A percentile compares a stretch with the other conserved stretches of the same genome.
phyloP scores from a whole-genome alignment of 2,888 invertebrate species.

The Drosophila setosimentum region DNA sequence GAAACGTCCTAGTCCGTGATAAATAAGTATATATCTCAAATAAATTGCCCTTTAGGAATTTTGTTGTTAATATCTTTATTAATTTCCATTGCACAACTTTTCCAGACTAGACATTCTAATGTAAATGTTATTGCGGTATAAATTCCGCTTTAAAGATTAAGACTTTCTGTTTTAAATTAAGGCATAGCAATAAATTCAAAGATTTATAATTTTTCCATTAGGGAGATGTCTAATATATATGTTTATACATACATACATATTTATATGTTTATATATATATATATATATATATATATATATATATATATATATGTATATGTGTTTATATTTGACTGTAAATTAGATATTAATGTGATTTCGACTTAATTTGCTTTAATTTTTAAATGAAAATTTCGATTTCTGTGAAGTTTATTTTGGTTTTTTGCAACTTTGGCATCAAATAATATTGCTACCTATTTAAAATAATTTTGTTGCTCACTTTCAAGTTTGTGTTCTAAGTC shows the following conservation, averaged over 20 bases:
- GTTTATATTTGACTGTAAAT: too few relatives aligned
- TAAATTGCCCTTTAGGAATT: slow-evolving; percentile 20
- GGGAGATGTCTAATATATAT: background rate
- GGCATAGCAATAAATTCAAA: background rate
- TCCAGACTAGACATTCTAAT: background rate
- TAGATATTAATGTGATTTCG: too few relatives aligned
- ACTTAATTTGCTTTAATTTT: background rate
- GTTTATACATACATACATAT: background rate
- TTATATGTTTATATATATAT: too few relatives aligned
- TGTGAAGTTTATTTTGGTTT: background rate
- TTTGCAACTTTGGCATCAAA: background rate
- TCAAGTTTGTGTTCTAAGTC: slow-evolving; percentile 67
- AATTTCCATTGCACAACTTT: background rate
- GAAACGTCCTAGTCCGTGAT: background rate
- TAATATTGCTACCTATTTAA: background rate
- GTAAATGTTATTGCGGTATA: background rate
- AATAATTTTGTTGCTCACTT: background rate
- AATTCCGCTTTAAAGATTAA: slow-evolving; percentile 1
- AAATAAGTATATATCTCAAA: slow-evolving; percentile 2
- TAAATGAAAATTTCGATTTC: background rate
- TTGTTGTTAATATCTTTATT: background rate
- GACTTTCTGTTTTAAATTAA: background rate
- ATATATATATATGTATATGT: too few relatives aligned
- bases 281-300: too few relatives aligned
- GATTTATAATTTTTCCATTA: background rate